Conservation (phyloP, 1,140 invertebrate genomes). For the Philopotamus ludificatus region DNA sequence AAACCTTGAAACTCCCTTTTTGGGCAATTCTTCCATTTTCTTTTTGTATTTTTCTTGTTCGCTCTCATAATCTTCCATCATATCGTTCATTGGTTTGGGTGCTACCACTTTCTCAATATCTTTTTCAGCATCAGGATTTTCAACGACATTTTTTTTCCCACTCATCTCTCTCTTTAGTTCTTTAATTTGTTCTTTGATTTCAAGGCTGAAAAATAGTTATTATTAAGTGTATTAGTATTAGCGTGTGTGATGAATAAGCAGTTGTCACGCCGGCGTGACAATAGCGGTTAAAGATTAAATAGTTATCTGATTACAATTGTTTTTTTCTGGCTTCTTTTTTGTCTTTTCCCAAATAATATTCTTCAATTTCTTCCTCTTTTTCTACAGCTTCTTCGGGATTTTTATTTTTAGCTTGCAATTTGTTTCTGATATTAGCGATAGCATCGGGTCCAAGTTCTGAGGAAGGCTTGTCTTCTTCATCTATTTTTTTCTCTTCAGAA, state of each 20-base stretch:
- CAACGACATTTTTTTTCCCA: conserved; percentile 18
- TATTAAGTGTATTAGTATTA: not conserved
- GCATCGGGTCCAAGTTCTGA: conserved; percentile 46
- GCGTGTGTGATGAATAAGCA: no score
- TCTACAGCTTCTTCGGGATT: conserved; percentile 45
- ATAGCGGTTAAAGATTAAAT: conserved; percentile 5
- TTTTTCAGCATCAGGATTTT: conserved; percentile 2
- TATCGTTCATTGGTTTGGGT: conserved; percentile 58
- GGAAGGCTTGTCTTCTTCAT: conserved; percentile 34
- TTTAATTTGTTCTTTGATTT: conserved; percentile 74
- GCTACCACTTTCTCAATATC: not conserved
- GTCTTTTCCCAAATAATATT: conserved; percentile 70
- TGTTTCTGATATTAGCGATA: conserved; percentile 57
- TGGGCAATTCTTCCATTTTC: conserved; percentile 63
- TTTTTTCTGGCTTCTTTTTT: conserved; percentile 63
- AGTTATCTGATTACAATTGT: conserved; percentile 58
- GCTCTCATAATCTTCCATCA: conserved; percentile 71
- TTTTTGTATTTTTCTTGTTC: conserved; percentile 78
- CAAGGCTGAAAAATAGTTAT: conserved; percentile 60
- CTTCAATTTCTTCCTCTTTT: conserved; percentile 49
- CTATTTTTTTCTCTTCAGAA: conserved; percentile 14
- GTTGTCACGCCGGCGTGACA: no score
- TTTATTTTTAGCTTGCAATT: conserved; percentile 47
- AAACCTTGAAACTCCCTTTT: conserved; percentile 67
- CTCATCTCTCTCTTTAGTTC: conserved; percentile 69